Evolutionary conservation across 2,113 vertebrate genomes (phyloP), one percentile per base, ranked within the genome.

Genomic region (Dromas ardeola): DNA sequence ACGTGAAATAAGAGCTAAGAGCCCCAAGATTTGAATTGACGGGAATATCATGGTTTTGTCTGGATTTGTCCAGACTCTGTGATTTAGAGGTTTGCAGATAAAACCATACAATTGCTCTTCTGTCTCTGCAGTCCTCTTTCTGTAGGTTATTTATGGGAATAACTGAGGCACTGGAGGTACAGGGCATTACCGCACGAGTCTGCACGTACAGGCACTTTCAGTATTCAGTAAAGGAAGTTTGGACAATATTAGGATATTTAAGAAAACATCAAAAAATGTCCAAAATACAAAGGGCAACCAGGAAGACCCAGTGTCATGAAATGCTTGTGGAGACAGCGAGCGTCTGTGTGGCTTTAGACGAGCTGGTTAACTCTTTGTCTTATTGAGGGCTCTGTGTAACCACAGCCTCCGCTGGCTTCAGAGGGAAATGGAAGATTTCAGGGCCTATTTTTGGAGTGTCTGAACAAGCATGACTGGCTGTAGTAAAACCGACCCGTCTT

Each of bases 391-490:
- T 82, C 76, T 78, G 90, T 2, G 1, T 92, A 94, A 94, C 63
- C 63, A 73, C 63, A 95, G 25, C 15, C 30, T 88, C 63, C 1
- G 1, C n/a, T 84, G 63, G 38, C 79, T 93, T 74, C 82, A 81
- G 71, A 73, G 6, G n/a, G 40, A 91, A 80, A 76, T 12, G 21
- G 49, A 56, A 76, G 43, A 85, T 61, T 89, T 84, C 77, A 81
- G 83, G 72, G 50, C 55, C 76, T 86, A 32, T 86, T 93, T 94
- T 69, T 85, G 30, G 70, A 87, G 43, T 25, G 45, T 77, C 78
- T 81, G 65, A 91, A 79, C 36, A 72, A 89, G n/a, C 38, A 86
- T 1, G 0, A 53, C 6, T 29, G 4, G 32, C 59, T 92, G 11
- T 53, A 62, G 38, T 76, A 63, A 76, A 89, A 82, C 40, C 52